Percentiles rank a stretch among this genome's conserved stretches.
Conservation (phyloP, 2,888 invertebrate species). For the Augochlorella aurata region DNA sequence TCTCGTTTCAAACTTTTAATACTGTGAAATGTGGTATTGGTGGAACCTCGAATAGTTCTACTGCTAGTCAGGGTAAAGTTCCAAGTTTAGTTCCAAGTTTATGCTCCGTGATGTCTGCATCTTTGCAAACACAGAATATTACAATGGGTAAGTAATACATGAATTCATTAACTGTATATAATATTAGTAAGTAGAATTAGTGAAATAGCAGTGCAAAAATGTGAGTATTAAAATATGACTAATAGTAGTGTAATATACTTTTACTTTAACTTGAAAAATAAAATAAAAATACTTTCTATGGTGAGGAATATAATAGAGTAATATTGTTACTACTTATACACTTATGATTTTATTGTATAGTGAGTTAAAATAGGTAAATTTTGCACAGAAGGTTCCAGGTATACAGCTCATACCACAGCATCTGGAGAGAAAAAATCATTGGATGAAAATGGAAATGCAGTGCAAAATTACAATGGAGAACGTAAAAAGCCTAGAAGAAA, state of each 20-base stretch:
- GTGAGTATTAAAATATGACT: slow-evolving; percentile 9
- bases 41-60: slow-evolving; percentile 70
- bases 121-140: slow-evolving; percentile 76
- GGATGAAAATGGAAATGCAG: slow-evolving; percentile 92
- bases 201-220: slow-evolving; percentile 15
- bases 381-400: slow-evolving; percentile 66
- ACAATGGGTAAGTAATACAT: slow-evolving; percentile 75
- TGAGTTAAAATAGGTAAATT: slow-evolving; percentile 50
- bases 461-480: slow-evolving; percentile 82
- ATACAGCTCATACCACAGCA: slow-evolving; percentile 72
- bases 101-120: slow-evolving; percentile 76
- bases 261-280: neutral
- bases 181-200: neutral
- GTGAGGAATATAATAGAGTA: neutral
- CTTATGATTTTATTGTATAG: slow-evolving; percentile 21
- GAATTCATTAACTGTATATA: slow-evolving; percentile 13
- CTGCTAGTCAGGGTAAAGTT: slow-evolving; percentile 72
- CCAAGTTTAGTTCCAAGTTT: slow-evolving; percentile 68
- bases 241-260: neutral
- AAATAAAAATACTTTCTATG: neutral
- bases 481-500: slow-evolving; percentile 78
- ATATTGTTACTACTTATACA: neutral
- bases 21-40: slow-evolving; percentile 77
- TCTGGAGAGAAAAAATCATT: slow-evolving; percentile 85
- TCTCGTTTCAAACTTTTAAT: slow-evolving; percentile 76